Evolutionary conservation across 2,888 invertebrate genomes (phyloP).

Genomic region (Melanostoma scalare): DNA sequence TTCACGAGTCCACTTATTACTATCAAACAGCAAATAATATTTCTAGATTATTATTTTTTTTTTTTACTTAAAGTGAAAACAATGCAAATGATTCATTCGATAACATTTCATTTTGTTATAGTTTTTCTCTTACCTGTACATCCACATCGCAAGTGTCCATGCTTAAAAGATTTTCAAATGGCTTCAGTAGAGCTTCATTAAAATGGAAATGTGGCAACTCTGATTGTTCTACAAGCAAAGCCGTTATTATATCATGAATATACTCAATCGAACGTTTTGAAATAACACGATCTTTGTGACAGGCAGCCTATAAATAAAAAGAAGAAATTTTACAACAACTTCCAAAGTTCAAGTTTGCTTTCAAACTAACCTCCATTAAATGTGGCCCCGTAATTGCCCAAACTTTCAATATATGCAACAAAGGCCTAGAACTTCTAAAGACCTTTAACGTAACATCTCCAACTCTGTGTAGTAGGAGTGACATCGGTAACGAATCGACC

Average conservation of each 20-base stretch:
- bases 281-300: conserved; percentile 93
- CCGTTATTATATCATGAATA: conserved; percentile 95
- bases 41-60: too few species aligned
- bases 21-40: too few species aligned
- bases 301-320: conserved; percentile 87
- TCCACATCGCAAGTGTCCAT: conserved; percentile 96
- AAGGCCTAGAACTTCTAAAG: conserved; percentile 91
- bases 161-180: conserved; percentile 96
- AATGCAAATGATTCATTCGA: too few species aligned
- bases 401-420: conserved; percentile 94
- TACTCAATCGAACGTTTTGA: conserved; percentile 95
- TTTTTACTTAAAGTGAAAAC: too few species aligned
- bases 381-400: conserved; percentile 97
- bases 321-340: not conserved
- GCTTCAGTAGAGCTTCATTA: conserved; percentile 96
- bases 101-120: too few species aligned
- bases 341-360: not conserved
- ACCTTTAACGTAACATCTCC: conserved; percentile 95
- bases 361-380: conserved; percentile 90
- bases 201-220: conserved; percentile 97
- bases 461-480: conserved; percentile 89
- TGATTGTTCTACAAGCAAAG: conserved; percentile 91
- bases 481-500: conserved; percentile 82
- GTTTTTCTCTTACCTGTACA: conserved; percentile 86
- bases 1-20: too few species aligned